Evolutionary conservation across 2,888 invertebrate genomes (phyloP).

Genomic region (Chrysomela aeneicollis): DNA sequence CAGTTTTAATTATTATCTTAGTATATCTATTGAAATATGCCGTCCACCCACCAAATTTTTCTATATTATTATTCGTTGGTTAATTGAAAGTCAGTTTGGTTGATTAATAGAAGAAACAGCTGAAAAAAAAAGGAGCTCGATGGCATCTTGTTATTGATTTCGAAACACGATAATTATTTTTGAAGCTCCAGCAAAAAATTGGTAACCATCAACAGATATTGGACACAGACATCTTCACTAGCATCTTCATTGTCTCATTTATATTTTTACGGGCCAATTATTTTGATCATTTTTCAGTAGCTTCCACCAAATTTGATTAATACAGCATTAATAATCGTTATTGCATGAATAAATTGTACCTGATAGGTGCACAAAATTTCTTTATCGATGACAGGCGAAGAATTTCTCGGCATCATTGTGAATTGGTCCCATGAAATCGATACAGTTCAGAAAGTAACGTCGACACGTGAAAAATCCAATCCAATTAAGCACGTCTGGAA

Average conservation of each 20-base stretch:
- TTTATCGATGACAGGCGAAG: constrained; percentile 72
- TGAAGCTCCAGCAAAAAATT: neutral
- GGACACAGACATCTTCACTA: too few relatives aligned
- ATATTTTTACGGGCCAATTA: too few relatives aligned
- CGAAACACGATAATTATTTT: neutral
- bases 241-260: too few relatives aligned
- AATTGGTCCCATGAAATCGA: constrained; percentile 20
- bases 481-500: constrained; percentile 14
- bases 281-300: neutral
- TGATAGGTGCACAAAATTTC: constrained; percentile 73
- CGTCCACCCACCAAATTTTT: too few relatives aligned
- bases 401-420: constrained; percentile 68
- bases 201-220: neutral
- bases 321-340: neutral
- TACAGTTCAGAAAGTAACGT: constrained; percentile 8
- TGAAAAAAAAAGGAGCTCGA: too few relatives aligned
- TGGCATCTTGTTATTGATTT: neutral
- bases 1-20: too few relatives aligned
- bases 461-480: constrained; percentile 14
- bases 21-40: too few relatives aligned
- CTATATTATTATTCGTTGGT: neutral
- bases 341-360: constrained; percentile 58
- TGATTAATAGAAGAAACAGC: neutral
- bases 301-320: neutral
- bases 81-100: neutral